Evolutionary conservation across 2,113 vertebrate species (phyloP).

Genomic region (Eolophus roseicapilla): DNA sequence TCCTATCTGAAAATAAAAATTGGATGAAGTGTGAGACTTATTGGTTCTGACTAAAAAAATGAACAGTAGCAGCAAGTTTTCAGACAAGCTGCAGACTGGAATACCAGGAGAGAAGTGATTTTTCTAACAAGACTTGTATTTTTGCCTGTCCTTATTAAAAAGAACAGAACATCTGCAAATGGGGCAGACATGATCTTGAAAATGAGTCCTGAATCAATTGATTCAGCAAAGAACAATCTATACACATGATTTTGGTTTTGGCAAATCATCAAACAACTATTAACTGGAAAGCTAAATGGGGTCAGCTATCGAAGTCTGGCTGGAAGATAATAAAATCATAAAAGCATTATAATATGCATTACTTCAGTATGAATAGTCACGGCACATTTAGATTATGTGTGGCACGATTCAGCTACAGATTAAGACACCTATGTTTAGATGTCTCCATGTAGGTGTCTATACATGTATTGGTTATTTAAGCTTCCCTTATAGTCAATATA

Average conservation of each 20-base stretch:
- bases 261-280: slow-evolving; percentile 14
- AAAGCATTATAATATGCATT: slow-evolving; percentile 24
- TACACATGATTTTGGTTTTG: slow-evolving; percentile 2
- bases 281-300: slow-evolving; percentile 30
- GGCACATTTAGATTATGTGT: not conserved
- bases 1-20: slow-evolving; percentile 40
- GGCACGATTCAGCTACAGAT: not conserved
- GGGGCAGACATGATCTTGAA: slow-evolving; percentile 22
- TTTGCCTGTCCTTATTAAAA: slow-evolving; percentile 13
- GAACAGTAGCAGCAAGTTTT: not conserved
- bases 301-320: not conserved
- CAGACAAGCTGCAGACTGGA: slow-evolving; percentile 11
- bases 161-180: slow-evolving; percentile 36
- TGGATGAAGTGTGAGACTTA: slow-evolving; percentile 32
- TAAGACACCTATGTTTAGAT: not conserved
- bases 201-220: slow-evolving; percentile 15
- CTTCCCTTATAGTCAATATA: not conserved
- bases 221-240: not conserved
- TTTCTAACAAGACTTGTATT: not conserved
- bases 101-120: slow-evolving; percentile 12
- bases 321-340: slow-evolving; percentile 9
- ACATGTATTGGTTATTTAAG: not conserved
- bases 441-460: not conserved
- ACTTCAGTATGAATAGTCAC: slow-evolving; percentile 29
- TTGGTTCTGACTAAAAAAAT: not conserved